These are phyloP conservation scores for Beroe ovata DNA, from an alignment of 37 sponge, comb jelly and placozoan species.

Conservation along the genomic window DNA sequence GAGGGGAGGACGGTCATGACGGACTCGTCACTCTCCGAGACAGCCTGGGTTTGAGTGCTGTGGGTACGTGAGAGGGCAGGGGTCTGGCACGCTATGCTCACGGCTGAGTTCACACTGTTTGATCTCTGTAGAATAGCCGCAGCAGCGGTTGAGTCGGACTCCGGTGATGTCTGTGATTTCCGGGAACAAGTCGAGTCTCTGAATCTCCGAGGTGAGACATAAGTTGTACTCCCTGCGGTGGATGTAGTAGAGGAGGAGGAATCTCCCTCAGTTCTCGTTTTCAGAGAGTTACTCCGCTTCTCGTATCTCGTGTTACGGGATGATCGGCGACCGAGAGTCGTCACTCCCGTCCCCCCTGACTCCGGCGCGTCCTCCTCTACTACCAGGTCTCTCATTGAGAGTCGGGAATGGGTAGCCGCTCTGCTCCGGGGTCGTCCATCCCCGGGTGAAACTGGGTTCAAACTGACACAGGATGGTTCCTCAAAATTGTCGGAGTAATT, in stretches of 20 bases:
- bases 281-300: constrained; percentile 3
- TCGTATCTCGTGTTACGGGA: constrained; percentile 40
- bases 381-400: neutral
- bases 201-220: neutral
- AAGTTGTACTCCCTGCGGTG: constrained; percentile 7
- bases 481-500: constrained; percentile 22
- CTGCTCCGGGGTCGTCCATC: neutral
- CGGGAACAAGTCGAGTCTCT: neutral
- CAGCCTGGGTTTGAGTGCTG: constrained; percentile 32
- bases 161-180: constrained; percentile 39
- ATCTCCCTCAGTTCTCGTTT: neutral
- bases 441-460: neutral
- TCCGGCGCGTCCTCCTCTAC: neutral
- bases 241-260: constrained; percentile 31
- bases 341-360: neutral
- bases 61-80: neutral
- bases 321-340: neutral
- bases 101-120: neutral
- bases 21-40: constrained; percentile 12
- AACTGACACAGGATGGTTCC: constrained; percentile 23
- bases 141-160: neutral
- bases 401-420: neutral
- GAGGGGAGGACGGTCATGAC: constrained; percentile 52
- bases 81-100: constrained; percentile 59
- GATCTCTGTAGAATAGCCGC: neutral